Evolutionary conservation across 2,797 vertebrate genomes (phyloP), one percentile per base, ranked within the genome.

Genomic region (Megaceryle alcyon): DNA sequence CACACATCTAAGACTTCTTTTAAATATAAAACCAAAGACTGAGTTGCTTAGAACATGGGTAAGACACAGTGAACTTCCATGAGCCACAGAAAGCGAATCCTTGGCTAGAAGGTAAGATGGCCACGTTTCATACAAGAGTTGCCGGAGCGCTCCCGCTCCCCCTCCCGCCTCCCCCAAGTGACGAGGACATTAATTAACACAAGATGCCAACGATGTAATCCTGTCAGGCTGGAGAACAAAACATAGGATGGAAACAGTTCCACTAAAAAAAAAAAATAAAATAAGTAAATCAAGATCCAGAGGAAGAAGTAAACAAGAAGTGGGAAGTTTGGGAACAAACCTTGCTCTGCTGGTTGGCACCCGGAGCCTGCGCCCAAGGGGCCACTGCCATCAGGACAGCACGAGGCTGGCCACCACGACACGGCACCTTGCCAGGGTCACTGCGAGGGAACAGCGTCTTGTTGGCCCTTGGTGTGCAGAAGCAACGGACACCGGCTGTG

Each of bases 11-110:
- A 70, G 43, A 23, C 33, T 78, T 94, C 51, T 90, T 84, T 80
- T 69, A 53, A 82, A 88, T 87, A 97, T 37, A 92, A 89, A 96
- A 94, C 71, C 43, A 81, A 80, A 91, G 43, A 93, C 82, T 77
- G 20, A 90, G 57, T 68, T 80, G 84, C 78, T 92, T 65, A 56
- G 86, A 88, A 77, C 85, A 61, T 18, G 7, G 90, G 46, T 88
- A 93, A 97, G 96, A 95, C 82, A 76, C 44, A 80, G 92, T 57
- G 77, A 92, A 69, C 39, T 57, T 61, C 80, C 82, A 60, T 18
- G 53, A 92, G 75, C 70, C 71, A 35, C 48, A 73, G 43, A 64
- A 79, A 87, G 54, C 21, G 1, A 86, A 80, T 90, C 86, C 94
- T 95, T 93, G 96, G 88, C 96, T 94, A 56, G 82, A 87, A 95